Evolutionary conservation across 2,797 vertebrate genomes (phyloP), one percentile per base, ranked within the genome.

Genomic region (Sylvilagus floridanus): DNA sequence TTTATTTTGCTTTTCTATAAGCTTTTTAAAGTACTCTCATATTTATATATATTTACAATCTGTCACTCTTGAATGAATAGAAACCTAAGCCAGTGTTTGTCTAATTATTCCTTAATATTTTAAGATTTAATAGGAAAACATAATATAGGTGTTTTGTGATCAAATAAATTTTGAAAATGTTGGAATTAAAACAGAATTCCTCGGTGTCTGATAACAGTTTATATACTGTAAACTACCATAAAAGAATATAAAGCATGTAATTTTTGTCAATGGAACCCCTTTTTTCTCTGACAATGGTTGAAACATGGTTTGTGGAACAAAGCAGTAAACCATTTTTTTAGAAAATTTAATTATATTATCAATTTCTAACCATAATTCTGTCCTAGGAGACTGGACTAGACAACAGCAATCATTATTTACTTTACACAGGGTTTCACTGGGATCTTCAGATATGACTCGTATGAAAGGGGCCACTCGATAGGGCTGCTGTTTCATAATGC

Each of bases 291-390:
- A 87, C n/a, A 21, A 32, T 8, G 1, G 11, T 5, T 68, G 60
- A 14, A 84, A 42, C 4, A 63, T 5, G 85, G 42, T 69, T 76
- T 93, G 19, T 30, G 90, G 94, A 84, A 37, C 9, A 68, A 42
- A 68, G 12, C 14, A n/a, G 22, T 17, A 57, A 78, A 66, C 30
- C 60, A 42, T 66, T 76, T 93, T 63, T 0, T 9, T 57, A 76
- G 66, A 12, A 37, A 78, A 28, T 68, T 72, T 71, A 89, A 88
- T 72, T 90, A 63, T 19, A 77, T 94, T 63, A 77, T 62, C 77
- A 54, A 62, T 62, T 94, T 88, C 32, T 30, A 83, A 13, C 12
- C 62, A 89, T 9, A 75, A 12, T 24, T 54, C 21, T 54, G 71
- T 50, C 17, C 37, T 78, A 57, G 47, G 32, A 63, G 35, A 24